Conservation (phyloP, 92 coral and sea anemone genomes). For the Isaurus tuberculatus region DNA sequence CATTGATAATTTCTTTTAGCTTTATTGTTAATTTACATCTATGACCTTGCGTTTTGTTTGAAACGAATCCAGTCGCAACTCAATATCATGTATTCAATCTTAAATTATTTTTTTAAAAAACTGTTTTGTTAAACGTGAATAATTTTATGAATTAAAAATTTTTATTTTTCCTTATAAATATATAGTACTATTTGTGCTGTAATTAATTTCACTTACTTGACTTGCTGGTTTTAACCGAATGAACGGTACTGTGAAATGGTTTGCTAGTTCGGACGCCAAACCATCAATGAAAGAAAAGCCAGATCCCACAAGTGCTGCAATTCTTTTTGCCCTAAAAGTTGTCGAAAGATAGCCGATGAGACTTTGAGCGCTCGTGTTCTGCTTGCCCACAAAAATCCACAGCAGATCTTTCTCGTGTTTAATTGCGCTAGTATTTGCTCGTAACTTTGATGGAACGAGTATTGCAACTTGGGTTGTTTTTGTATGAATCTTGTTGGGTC, state of each 20-base stretch:
- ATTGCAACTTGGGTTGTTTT: conserved; percentile 10
- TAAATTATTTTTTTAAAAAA: not conserved
- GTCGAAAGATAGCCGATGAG: conserved; percentile 23
- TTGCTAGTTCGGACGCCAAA: conserved; percentile 46
- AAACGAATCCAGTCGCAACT: not conserved
- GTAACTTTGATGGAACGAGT: conserved; percentile 6
- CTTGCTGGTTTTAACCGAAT: conserved; percentile 41
- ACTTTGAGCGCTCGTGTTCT: not conserved
- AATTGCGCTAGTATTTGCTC: not conserved
- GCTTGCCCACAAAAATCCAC: conserved; percentile 29
- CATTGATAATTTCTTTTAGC: not conserved
- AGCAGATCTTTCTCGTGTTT: conserved; percentile 1
- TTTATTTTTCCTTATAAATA: not conserved
- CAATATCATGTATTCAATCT: not conserved
- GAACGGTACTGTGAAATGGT: conserved; percentile 51
- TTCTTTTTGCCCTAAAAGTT: conserved; percentile 13
- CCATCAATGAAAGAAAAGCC: conserved; percentile 50
- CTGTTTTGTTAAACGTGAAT: not conserved
- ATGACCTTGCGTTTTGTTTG: not conserved
- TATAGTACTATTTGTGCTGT: not conserved
- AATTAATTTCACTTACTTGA: conserved; percentile 19
- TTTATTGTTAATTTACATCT: conserved; percentile 10
- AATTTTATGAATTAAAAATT: not conserved
- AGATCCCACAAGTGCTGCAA: conserved; percentile 59
- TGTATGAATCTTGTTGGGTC: not conserved